These are phyloP conservation scores for Smutsia gigantea DNA, from an alignment of 2,797 vertebrate species.

Conservation along the genomic window DNA sequence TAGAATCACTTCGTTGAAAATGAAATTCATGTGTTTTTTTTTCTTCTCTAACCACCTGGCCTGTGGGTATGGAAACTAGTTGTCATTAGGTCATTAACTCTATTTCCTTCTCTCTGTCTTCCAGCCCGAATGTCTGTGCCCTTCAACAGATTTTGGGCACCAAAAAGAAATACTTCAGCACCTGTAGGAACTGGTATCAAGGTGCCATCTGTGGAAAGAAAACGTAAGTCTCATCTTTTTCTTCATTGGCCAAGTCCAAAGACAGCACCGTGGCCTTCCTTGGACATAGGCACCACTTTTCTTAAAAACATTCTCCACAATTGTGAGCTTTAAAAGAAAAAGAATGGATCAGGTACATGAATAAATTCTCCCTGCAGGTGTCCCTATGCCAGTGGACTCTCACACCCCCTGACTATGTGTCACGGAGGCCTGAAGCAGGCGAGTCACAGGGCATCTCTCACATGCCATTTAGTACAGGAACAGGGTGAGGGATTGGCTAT, in stretches of 20 bases:
- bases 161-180: conserved; percentile 99
- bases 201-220: conserved; percentile 96
- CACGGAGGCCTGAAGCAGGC: neutral
- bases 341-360: neutral
- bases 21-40: neutral
- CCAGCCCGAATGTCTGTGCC: conserved; percentile 96
- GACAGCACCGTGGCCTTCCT: neutral
- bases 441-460: no score
- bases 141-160: conserved; percentile 97
- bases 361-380: neutral
- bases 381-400: neutral
- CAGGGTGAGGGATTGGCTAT: no score
- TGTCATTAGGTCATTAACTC: conserved; percentile 18
- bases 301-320: neutral
- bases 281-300: neutral
- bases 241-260: neutral
- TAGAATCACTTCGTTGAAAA: conserved; percentile 64
- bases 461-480: neutral
- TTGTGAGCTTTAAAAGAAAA: neutral
- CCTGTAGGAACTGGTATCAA: conserved; percentile 98
- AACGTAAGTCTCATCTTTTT: conserved; percentile 92
- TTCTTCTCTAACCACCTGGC: neutral
- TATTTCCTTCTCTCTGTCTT: neutral
- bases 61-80: neutral
- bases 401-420: neutral